Evolutionary conservation across 2,113 vertebrate species (phyloP).

Genomic region (Oncorhynchus keta): DNA sequence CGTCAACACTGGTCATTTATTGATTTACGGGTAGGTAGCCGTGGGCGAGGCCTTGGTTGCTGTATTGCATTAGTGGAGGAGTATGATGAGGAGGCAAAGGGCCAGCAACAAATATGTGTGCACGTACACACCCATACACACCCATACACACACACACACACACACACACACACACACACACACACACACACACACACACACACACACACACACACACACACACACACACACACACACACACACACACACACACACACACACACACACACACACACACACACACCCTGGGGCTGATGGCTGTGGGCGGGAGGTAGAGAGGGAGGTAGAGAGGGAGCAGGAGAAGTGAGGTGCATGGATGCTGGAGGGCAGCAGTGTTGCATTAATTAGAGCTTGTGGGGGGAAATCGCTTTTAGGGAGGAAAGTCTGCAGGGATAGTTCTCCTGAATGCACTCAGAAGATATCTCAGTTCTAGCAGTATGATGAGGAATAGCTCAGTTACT

Average conservation of each 20-base stretch:
- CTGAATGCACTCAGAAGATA: conserved; percentile 14
- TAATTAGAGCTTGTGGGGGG: not conserved
- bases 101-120: conserved; percentile 21
- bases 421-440: not conserved
- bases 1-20: conserved; percentile 1
- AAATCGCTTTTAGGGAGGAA: not conserved
- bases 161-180: conserved; percentile 5
- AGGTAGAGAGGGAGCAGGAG: too few relatives aligned
- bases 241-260: conserved; percentile 9
- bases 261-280: not conserved
- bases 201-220: conserved; percentile 5
- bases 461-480: not conserved
- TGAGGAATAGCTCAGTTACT: not conserved
- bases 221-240: conserved; percentile 1
- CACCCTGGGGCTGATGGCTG: not conserved
- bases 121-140: conserved; percentile 4
- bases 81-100: conserved; percentile 14
- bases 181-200: conserved; percentile 3
- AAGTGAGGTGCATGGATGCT: not conserved
- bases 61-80: conserved; percentile 14
- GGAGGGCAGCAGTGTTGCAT: not conserved
- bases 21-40: conserved; percentile 46
- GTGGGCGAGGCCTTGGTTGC: conserved; percentile 31
- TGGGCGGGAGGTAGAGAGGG: not conserved
- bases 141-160: conserved; percentile 2